Percentiles rank a stretch among this genome's conserved stretches.
Conservation (phyloP, 2,113 vertebrate genomes). For the Drymodes brunneopygia region DNA sequence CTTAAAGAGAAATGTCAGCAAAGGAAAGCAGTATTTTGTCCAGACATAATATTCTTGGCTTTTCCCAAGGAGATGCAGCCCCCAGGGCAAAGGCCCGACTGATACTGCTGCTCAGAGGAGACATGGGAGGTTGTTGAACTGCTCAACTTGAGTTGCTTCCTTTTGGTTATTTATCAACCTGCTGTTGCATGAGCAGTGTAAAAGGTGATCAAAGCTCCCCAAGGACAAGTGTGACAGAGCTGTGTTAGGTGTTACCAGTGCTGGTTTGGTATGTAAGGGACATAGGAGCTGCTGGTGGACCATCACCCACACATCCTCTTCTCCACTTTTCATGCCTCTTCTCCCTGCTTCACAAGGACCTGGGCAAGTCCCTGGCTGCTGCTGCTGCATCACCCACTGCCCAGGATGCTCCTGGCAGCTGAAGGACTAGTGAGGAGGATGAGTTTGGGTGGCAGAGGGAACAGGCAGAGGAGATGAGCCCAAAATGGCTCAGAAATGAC, state of each 20-base stretch:
- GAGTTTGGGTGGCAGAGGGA: background rate
- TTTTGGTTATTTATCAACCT: background rate
- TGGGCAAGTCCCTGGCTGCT: background rate
- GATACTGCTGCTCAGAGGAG: background rate
- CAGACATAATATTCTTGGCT: background rate
- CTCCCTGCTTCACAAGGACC: background rate
- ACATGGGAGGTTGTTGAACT: background rate
- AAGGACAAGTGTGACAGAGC: background rate
- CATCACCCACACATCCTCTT: background rate
- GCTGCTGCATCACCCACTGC: background rate
- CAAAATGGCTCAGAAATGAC: background rate
- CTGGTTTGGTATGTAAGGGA: background rate
- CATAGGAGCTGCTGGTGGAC: accelerated
- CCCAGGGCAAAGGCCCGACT: background rate
- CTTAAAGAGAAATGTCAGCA: constrained; percentile 40
- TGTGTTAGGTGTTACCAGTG: background rate
- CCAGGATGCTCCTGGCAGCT: background rate
- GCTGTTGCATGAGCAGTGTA: background rate
- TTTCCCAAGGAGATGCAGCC: background rate
- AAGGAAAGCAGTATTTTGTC: constrained; percentile 38
- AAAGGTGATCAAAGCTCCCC: background rate
- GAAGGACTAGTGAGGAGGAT: background rate
- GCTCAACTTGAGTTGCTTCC: background rate
- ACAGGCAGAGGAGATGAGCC: background rate
- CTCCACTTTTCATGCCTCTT: background rate